Conservation (phyloP, 2,888 invertebrate species). For the Andrena trimmerana region DNA sequence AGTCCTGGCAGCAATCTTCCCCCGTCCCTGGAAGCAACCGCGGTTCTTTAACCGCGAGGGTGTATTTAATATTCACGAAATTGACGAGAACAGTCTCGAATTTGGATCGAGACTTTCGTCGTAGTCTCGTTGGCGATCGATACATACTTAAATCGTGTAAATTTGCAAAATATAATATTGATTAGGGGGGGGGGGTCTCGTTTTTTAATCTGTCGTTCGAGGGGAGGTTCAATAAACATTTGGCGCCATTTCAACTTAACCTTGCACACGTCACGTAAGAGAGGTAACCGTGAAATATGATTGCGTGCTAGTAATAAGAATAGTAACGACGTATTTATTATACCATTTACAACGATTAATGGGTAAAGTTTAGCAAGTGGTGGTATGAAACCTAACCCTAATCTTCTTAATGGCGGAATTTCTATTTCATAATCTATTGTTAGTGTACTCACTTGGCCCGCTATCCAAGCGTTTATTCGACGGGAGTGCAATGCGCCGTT, state of each 20-base stretch:
- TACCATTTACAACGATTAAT: no score
- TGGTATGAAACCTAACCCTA: no score
- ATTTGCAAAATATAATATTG: no score
- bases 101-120: not conserved
- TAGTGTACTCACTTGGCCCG: not conserved
- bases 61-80: no score
- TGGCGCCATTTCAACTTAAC: slow-evolving; percentile 17
- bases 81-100: not conserved
- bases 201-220: not conserved
- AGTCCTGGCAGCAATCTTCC: not conserved
- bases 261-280: not conserved
- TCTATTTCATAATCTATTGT: not conserved
- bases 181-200: not conserved
- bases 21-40: not conserved
- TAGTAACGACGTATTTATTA: no score
- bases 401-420: not conserved
- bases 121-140: not conserved
- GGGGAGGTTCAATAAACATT: slow-evolving; percentile 19
- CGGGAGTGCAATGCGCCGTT: slow-evolving; percentile 1
- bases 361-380: no score
- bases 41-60: slow-evolving; percentile 2
- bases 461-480: slow-evolving; percentile 5
- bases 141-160: no score
- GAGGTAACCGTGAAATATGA: slow-evolving; percentile 5
- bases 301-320: slow-evolving; percentile 25